Base-by-base conservation (phyloP, 2,797 vertebrate species). In the Diceros bicornis region DNA sequence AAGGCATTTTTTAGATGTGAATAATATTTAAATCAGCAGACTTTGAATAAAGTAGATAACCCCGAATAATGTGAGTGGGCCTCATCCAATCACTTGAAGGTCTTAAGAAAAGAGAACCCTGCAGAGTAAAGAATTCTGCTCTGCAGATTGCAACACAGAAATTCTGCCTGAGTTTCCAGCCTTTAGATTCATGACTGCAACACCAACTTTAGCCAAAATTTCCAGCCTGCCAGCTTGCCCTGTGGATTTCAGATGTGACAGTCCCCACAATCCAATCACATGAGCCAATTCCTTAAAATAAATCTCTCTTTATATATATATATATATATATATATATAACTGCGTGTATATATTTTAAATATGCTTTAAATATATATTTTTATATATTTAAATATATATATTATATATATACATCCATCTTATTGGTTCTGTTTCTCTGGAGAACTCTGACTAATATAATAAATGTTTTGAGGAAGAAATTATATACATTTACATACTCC, bases 281-380 rank as follows among this genome's bases (percentile, higher is more conserved):
- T 88, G 32, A 68, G 44, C 7, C 55, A 89, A 29, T 85, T 91
- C 18, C 52, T 89, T 79, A 74, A 96, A 84, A 81, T 74, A 89
- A 89, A 50, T 61, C 18, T 74, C 34, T 89, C 62, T 71, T 7
- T 41, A 74, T 17, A 21, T 37, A 14, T 37, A 41, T 41, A 41
- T 41, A 3, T 37, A 37, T 2, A 37, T 3, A 10, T 7, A 21
- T 9, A 2, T 41, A 74, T 16, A 21, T 37, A 14, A 52, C 50
- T 52, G 50, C 52, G 52, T 41, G 8, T 16, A 59, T 64, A 34
- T 52, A 52, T 52, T 52, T 52, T 52, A 50, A 47, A 50, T 29
- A 74, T 41, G 17, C 55, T 27, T 64, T 62, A 29, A 1, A 29
- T 23, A n/a, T n/a, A 34, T 62, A 59, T 93, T 82, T 61, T 37